Percentiles rank a stretch among this genome's conserved stretches.
Conservation (phyloP, 2,888 invertebrate genomes). For the Pocota personata region DNA sequence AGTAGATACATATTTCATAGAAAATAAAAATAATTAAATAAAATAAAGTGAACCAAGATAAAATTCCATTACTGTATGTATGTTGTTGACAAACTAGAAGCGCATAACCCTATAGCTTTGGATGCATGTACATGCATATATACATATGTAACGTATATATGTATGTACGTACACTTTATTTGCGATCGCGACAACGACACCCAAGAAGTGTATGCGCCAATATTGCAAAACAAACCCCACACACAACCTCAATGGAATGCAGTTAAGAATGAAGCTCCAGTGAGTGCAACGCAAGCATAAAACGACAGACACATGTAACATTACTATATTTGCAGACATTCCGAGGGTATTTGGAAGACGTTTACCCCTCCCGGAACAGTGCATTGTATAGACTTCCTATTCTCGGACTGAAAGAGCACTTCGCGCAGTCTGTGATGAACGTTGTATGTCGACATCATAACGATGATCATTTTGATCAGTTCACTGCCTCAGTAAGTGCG, state of each 20-base stretch:
- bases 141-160: not conserved
- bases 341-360: constrained; percentile 16
- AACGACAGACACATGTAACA: constrained; percentile 46
- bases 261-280: constrained; percentile 62
- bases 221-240: constrained; percentile 62
- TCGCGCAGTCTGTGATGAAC: not conserved
- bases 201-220: constrained; percentile 45
- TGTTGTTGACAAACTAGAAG: constrained; percentile 48
- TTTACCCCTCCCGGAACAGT: not conserved
- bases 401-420: constrained; percentile 13
- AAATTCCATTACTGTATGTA: constrained; percentile 15
- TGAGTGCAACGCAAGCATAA: constrained; percentile 61
- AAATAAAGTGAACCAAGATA: constrained; percentile 3
- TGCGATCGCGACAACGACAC: constrained; percentile 38
- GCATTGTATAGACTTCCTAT: constrained; percentile 34
- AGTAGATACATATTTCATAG: not conserved
- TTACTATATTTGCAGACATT: constrained; percentile 44
- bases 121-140: too few relatives aligned
- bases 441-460: constrained; percentile 24
- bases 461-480: constrained; percentile 45
- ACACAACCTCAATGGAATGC: constrained; percentile 63
- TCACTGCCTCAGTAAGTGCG: constrained; percentile 44
- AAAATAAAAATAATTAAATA: not conserved
- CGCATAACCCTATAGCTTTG: not conserved
- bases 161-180: constrained; percentile 20